Base-by-base conservation (phyloP, 1,140 invertebrate genomes). In the Euschistus heros region DNA sequence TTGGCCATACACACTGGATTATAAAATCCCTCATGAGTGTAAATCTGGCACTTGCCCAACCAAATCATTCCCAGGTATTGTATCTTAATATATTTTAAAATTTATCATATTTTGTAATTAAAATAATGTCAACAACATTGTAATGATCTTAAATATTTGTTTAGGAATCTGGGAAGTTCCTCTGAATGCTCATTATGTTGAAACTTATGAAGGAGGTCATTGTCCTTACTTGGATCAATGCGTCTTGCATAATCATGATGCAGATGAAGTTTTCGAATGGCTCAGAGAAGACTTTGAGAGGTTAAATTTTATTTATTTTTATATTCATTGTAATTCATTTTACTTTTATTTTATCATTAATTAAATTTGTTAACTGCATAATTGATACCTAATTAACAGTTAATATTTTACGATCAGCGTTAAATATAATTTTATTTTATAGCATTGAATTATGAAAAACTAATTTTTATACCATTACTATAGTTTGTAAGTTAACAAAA, bases 1-100 rank as follows among this genome's bases (percentile, higher is more conserved):
- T 52, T 96, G 93, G 93, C 93, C 93, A 0, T 95, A 95, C 76
- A 94, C 93, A 1, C 80, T 94, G 0, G 92, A 95, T 75, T 92
- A 89, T 75, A 90, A 89, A 76, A 91, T 94, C 68, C 86, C 92
- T 18, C 91, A 94, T 73, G 89, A 93, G 75, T 94, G 92, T 76
- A 91, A 92, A 76, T 87, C 90, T 60, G 91, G 88, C 42, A 92
- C 91, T 5, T 96, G 92, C 69, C 92, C 93, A 0, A 90, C 89
- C 5, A 89, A 89, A 77, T 86, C 89, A 14, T 96, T 94, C 79
- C 91, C 88, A 76, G 87, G 87, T 88, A 78, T 72, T 26, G 42
- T 10, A 24, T 57, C 4, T 13, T 52, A 44, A 44, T 10, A 44
- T 10, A n/a, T 20, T 50, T 18, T 50, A 20, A 20, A 50, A 30